Base-by-base conservation (phyloP, 2,113 vertebrate species). In the Forbesichthys agassizii region DNA sequence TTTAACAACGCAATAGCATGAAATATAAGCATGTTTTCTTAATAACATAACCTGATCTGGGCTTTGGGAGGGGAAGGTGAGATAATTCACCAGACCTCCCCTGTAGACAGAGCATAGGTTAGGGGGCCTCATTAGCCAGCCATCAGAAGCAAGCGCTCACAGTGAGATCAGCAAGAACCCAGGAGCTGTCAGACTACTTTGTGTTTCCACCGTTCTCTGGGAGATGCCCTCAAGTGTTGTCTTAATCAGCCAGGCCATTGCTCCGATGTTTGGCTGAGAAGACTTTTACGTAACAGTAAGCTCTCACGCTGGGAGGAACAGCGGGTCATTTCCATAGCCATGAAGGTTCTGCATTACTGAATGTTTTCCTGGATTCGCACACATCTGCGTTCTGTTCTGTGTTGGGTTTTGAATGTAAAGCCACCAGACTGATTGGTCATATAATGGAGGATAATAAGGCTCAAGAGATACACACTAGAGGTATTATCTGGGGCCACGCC, bases 51-150 rank as follows among this genome's bases (percentile, higher is more conserved):
- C 11, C 13, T 51, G 11, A 51, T 8, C 5, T 12, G 11, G 13
- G 49, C 1, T 9, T 48, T 63, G 77, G 54, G 59, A 64, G 62
- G 73, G 48, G 74, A 20, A 20, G 56, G 51, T 57, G 16, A 27
- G 51, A 55, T 12, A 57, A 49, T 16, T 73, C 59, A 64, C 56
- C 55, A 16, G 61, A 55, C 53, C 52, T 48, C 12, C 66, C 73
- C 66, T 68, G 59, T 52, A 84, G 75, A 68, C 42, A 68, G 42
- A 11, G 77, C 13, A 27, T 10, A 56, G 71, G 75, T 68, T 27
- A 42, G 11, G 68, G 65, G 61, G 73, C 60, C 71, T 84, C 78
- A 79, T 87, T 84, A 81, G 48, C 66, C 33, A 9, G 60, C 64
- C 79, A 77, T 86, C 77, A 82, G 51, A 70, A 33, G 71, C 73